phyloP scores from a whole-genome alignment of 1,140 invertebrate genomes.

The Caenorhabditis tropicalis region DNA sequence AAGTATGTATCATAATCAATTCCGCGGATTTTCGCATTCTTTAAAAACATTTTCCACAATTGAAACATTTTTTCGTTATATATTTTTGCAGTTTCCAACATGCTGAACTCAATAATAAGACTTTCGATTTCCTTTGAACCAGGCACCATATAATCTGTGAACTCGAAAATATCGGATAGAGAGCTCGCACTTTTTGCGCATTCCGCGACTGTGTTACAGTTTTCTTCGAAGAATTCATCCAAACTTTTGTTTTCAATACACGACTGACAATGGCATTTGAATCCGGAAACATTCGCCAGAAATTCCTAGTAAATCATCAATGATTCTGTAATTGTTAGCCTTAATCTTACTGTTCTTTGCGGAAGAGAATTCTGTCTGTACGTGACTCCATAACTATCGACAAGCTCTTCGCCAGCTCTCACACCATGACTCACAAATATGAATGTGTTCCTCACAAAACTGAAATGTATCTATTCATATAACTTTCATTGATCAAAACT shows the following conservation, averaged over 20 bases:
- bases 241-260: not conserved
- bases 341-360: conserved; percentile 15
- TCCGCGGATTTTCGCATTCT: not conserved
- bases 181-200: not conserved
- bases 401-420: conserved; percentile 17
- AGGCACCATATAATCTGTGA: not conserved
- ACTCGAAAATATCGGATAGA: not conserved
- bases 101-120: not conserved
- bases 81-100: not conserved
- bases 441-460: conserved; percentile 10
- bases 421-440: conserved; percentile 43
- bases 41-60: not conserved
- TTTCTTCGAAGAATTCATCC: not conserved
- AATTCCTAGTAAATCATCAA: conserved; percentile 2
- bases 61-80: not conserved
- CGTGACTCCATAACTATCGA: conserved; percentile 36
- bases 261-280: not conserved
- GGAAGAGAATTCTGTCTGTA: not conserved
- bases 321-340: not conserved
- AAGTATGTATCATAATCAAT: not conserved
- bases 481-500: not conserved
- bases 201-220: not conserved
- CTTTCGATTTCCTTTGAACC: not conserved
- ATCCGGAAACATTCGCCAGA: conserved; percentile 20
- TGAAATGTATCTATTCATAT: not conserved